Evolutionary conservation across 2,113 vertebrate genomes (phyloP).

Genomic region (Eubucco bourcierii): DNA sequence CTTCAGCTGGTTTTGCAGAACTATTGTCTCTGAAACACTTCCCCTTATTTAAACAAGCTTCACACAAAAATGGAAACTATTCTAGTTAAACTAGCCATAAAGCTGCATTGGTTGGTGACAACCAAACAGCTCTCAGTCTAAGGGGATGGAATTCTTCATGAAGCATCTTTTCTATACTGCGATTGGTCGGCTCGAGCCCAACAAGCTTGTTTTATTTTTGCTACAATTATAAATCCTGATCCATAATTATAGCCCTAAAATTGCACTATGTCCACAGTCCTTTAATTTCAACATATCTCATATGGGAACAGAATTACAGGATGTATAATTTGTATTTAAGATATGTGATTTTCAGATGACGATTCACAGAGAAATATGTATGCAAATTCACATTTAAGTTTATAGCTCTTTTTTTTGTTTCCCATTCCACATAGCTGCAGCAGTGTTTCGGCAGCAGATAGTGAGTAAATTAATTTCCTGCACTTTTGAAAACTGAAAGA

Average conservation of each 20-base stretch:
- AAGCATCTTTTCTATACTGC: neutral
- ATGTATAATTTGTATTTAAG: neutral
- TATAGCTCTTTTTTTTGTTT: neutral
- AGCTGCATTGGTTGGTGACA: neutral
- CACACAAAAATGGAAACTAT: neutral
- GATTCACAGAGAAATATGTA: neutral
- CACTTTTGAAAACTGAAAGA: neutral
- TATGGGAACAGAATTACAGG: neutral
- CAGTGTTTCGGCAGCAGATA: neutral
- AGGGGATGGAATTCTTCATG: neutral
- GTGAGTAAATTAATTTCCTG: neutral
- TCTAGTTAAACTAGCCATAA: neutral
- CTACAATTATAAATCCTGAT: neutral
- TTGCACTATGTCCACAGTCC: neutral
- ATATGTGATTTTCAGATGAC: neutral
- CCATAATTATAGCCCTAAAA: neutral
- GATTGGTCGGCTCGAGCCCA: neutral
- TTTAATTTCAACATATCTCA: neutral
- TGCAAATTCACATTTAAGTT: neutral
- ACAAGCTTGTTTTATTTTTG: neutral
- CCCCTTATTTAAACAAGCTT: neutral
- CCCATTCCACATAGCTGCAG: neutral
- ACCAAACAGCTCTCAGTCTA: neutral
- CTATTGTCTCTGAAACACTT: neutral
- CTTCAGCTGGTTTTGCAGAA: neutral